Percentiles rank a stretch among this genome's conserved stretches.
These are phyloP conservation scores for Morinoia aosen DNA, from an alignment of 2,888 invertebrate genomes.

Conservation along the genomic window DNA sequence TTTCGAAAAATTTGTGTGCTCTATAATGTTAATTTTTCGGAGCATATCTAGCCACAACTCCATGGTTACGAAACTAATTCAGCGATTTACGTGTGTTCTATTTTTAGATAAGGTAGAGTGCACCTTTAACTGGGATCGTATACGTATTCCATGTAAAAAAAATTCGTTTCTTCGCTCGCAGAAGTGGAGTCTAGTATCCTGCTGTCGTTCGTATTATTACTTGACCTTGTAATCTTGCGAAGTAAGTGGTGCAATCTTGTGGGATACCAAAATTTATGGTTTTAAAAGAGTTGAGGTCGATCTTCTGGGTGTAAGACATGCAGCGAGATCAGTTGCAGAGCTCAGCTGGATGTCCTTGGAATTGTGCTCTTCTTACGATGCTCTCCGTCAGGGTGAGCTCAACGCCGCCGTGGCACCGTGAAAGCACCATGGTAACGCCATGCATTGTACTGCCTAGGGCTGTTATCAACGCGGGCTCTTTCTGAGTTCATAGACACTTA, in stretches of 20 bases:
- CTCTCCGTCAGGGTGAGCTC: background rate
- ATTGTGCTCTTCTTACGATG: background rate
- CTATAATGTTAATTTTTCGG: too few relatives aligned
- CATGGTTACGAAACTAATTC: too few relatives aligned
- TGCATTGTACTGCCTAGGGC: background rate
- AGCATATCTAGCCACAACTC: too few relatives aligned
- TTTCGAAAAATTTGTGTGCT: too few relatives aligned
- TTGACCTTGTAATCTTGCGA: background rate
- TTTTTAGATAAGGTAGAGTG: too few relatives aligned
- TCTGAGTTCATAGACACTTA: background rate
- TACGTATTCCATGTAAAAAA: too few relatives aligned
- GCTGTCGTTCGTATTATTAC: background rate
- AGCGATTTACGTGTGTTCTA: too few relatives aligned
- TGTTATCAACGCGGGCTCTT: background rate
- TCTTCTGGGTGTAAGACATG: background rate
- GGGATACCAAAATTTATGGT: background rate
- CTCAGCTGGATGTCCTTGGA: background rate
- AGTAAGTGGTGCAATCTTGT: background rate
- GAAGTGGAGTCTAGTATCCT: background rate
- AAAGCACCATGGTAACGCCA: background rate
- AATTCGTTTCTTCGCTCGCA: background rate
- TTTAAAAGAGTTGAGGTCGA: background rate
- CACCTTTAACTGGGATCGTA: too few relatives aligned
- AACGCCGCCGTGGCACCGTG: background rate
- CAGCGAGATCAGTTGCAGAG: background rate